Base-by-base conservation (phyloP, 2,888 invertebrate genomes). In the Caenorhabditis panamensis region DNA sequence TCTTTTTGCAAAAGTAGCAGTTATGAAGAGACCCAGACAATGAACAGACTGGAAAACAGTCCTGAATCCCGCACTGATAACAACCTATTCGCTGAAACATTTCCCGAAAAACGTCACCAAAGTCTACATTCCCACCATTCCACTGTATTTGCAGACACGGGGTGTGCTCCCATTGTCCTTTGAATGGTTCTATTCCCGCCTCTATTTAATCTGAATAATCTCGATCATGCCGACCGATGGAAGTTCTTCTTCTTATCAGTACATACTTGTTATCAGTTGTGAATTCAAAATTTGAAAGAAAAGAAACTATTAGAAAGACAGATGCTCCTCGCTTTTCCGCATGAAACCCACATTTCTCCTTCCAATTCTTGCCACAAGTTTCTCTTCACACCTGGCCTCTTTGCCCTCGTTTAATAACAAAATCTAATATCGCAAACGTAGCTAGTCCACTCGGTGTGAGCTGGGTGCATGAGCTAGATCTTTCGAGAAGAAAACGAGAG, bases 181-280 rank as follows among this genome's bases (percentile, higher is more conserved):
- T 41, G 3, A 16, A 3, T 3, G 9, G 2, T 41, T 41, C 41
- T 16, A 41, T 31, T n/a, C 28, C 22, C 13, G 1, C 22, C 37
- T 37, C 51, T 61, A 69, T 59, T 61, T 31, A 28, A n/a, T 41
- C 41, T 5, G 2, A 16, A 41, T 41, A 41, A 31, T 44, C 54
- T 28, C 24, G 44, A 28, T 62, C 31, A 47, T 5, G 22, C n/a
- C 41, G 69, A 59, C 26, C 51, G 26, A 53, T 61, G 61, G 61
- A 61, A 69, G 54, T 58, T 56, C 18, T 41, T 61, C 41, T 53
- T 37, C 41, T 72, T 72, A 63, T 72, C 72, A 51, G 18, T 24
- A 22, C n/a, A 1, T 2, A 49, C 47, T 24, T 67, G 53, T 67
- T 67, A 67, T 67, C 67, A 56, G n/a, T 67, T 51, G 36, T 36